Percentiles rank a stretch among this genome's conserved stretches.
Conservation (phyloP, 2,113 vertebrate genomes). For the Eleginops maclovinus region DNA sequence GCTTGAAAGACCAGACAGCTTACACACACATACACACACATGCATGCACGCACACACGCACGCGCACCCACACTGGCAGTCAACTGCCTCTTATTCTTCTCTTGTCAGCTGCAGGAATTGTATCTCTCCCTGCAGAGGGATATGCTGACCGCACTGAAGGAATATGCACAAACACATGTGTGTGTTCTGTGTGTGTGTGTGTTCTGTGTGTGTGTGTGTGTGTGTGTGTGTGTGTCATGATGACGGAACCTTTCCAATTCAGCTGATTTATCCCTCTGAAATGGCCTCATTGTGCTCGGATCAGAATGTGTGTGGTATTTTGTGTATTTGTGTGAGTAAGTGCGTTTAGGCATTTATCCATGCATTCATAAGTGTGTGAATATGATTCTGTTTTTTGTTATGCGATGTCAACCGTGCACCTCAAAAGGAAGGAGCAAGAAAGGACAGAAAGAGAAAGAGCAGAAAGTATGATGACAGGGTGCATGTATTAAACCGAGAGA, state of each 20-base stretch:
- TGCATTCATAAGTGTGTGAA: conserved; percentile 6
- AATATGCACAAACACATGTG: conserved; percentile 16
- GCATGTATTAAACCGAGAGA: no score
- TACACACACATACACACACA: background rate
- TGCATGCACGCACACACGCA: no score
- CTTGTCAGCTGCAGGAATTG: conserved; percentile 55
- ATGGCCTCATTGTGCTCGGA: no score
- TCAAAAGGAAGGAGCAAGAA: background rate
- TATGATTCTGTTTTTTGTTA: conserved; percentile 12
- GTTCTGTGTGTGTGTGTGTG: conserved; percentile 18
- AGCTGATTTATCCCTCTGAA: no score
- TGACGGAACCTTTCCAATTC: no score
- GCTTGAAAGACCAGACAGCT: conserved; percentile 45
- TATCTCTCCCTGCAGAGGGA: conserved; percentile 64
- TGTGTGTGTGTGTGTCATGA: background rate
- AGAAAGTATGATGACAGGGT: no score
- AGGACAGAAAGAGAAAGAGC: background rate
- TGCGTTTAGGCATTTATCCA: conserved; percentile 24
- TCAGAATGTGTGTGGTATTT: no score
- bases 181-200: conserved; percentile 17
- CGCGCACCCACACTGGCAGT: conserved; percentile 2
- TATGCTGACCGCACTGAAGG: conserved; percentile 48
- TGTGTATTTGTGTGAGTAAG: background rate
- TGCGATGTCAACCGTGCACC: conserved; percentile 20
- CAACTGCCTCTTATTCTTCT: conserved; percentile 63